Evolutionary conservation across 2,888 invertebrate genomes (phyloP), one percentile per base, ranked within the genome.

Genomic region (Drosophila neonasuta): DNA sequence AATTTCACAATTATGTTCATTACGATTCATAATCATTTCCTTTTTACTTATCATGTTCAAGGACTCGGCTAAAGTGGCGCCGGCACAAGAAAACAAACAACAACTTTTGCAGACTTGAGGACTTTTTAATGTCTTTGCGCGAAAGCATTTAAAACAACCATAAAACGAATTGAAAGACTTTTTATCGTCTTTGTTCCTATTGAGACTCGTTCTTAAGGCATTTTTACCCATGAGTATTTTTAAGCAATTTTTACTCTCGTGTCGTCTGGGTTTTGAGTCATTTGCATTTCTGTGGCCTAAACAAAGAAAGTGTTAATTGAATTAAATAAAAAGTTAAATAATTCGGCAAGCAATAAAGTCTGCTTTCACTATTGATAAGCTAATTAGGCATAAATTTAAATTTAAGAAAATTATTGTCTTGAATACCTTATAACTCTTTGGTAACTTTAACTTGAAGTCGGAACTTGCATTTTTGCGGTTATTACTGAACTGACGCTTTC

Each of bases 51-150:
- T 73, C 60, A 49, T 58, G 46, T 72, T 61, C 30, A 39, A 59
- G 44, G 42, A 50, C 60, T 60, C 62, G 46, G 6, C 55, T 45
- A 54, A 63, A 64, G 49, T 49, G 42, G 36, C 42, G 39, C 45
- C 68, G 50, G 52, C 66, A 6, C 4, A 36, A n/a, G n/a, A 71
- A 49, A 75, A 65, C 57, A 60, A 68, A 58, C 56, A 63, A 41
- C 17, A 76, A 51, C 46, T 73, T 84, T 51, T 20, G 20, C 58
- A 54, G 65, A 74, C 74, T 77, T 81, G 68, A 70, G 63, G 74
- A 79, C 74, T 81, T 77, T 79, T 84, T 72, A 80, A 80, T 84
- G 77, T 70, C 65, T 75, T 71, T 57, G 57, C 50, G 73, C 68
- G 46, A 66, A 46, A 84, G 77, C 80, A 69, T 81, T 80, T 74